Evolutionary conservation across 1,140 invertebrate species (phyloP), one percentile per base, ranked within the genome.

Genomic region (Brachionus rubens): DNA sequence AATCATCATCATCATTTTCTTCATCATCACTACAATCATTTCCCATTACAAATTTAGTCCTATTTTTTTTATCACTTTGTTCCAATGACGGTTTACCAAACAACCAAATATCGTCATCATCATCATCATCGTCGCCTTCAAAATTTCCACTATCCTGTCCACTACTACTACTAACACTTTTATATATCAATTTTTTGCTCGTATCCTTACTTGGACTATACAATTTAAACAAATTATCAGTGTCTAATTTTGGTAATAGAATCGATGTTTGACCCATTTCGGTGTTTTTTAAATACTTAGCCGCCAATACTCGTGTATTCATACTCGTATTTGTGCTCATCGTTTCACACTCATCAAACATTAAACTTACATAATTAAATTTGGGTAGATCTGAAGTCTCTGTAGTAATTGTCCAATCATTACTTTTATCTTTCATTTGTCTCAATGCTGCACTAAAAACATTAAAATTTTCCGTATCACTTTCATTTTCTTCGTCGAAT

Each of bases 101-200:
- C 54, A 59, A 36, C 54, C 54, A 59, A 36, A 59, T 59, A 28
- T 59, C 54, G 19, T 59, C 54, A 36, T 59, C 54, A 6, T 59
- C 54, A 59, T 30, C 36, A 36, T 36, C 33, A 9, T 36, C 33
- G 14, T 59, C 54, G 7, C 36, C 54, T 28, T 59, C 54, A 36
- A 59, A 59, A 59, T 59, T 59, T 36, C 54, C 54, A 59, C 54
- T 59, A 59, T 59, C 54, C 36, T 59, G 54, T 3, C 54, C 54
- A 59, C 54, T 59, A 36, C 54, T 36, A 9, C 54, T 59, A 59
- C 54, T 59, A 40, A 59, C 54, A 59, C 54, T 59, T 59, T 59
- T 59, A 36, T 33, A 36, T 30, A 59, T 36, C 19, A 59, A 36
- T 36, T 36, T 33, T 28, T 59, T 59, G n/a, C 54, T 59, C 3